Evolutionary conservation across 2,113 vertebrate genomes (phyloP), one percentile per base, ranked within the genome.

Genomic region (Hystrix brachyura): DNA sequence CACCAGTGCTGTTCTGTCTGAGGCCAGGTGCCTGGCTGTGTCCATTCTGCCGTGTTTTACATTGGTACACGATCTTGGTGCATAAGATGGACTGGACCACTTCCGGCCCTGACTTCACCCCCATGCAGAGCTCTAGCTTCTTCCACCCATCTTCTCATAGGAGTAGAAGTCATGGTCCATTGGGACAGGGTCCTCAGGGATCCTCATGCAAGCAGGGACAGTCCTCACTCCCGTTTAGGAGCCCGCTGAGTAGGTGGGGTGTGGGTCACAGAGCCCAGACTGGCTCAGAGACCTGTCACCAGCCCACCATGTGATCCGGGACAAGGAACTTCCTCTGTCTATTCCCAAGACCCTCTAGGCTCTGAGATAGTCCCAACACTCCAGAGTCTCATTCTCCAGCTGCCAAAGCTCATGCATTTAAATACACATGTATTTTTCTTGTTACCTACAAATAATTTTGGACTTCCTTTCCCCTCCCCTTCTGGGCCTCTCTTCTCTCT

Each of bases 221-320:
- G 12, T 3, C 9, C 59, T 55, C 57, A n/a, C 11, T 91, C 55
- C 4, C 5, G 0, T 64, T 43, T 43, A 27, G 43, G 57, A 81
- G 60, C 1, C 18, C 46, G 5, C 65, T 67, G 48, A n/a, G 1
- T 7, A 43, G 3, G 0, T 2, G 1, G 51, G 7, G 34, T 38
- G 5, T 34, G 43, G 38, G 5, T 10, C 88, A 27, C 14, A 81
- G 62, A 74, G 78, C 32, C 81, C 7, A n/a, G 67, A 43, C 32
- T 17, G 38, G n/a, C 46, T 87, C 46, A 21, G 0, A 12, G 57
- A 4, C 60, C 48, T 60, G n/a, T 59, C 23, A 1, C 93, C 82
- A 79, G 67, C 51, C 62, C 5, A 65, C 46, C 2, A 51, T 4
- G 17, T 57, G 76, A 59, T 53, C 64, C 5, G 27, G 3, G 21